Percentiles rank a stretch among this genome's conserved stretches.
phyloP scores from a whole-genome alignment of 2,113 vertebrate genomes.

The Dipodomys stephensi region DNA sequence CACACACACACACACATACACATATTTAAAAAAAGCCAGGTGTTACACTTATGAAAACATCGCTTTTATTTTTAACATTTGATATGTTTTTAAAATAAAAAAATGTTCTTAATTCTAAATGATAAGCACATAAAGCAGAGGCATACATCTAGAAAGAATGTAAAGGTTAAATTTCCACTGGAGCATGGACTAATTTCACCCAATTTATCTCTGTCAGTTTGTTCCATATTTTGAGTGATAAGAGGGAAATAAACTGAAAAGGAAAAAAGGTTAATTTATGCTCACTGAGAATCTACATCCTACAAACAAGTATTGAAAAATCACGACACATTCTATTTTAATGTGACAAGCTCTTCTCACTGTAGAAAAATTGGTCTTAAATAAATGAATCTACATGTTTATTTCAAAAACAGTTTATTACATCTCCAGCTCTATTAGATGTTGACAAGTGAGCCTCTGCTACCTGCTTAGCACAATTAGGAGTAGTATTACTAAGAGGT shows the following conservation, averaged over 20 bases:
- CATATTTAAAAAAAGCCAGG: neutral
- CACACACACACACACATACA: neutral
- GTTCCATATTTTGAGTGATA: slow-evolving; percentile 17
- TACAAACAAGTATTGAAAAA: slow-evolving; percentile 49
- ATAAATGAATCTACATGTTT: slow-evolving; percentile 59
- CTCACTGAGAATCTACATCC: neutral
- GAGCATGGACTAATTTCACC: neutral
- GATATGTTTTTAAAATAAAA: neutral
- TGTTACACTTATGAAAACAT: neutral
- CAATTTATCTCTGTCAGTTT: slow-evolving; percentile 39
- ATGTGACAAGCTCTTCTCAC: slow-evolving; percentile 55
- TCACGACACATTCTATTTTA: slow-evolving; percentile 52
- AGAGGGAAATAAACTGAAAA: slow-evolving; percentile 48
- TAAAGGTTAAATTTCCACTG: slow-evolving; percentile 45
- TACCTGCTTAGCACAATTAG: slow-evolving; percentile 16
- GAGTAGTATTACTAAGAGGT: slow-evolving; percentile 8
- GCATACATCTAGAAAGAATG: neutral
- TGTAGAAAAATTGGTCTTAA: slow-evolving; percentile 52
- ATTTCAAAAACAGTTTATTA: slow-evolving; percentile 45
- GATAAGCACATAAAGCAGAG: slow-evolving; percentile 18
- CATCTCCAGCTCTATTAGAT: slow-evolving; percentile 34
- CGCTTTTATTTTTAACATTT: slow-evolving; percentile 1
- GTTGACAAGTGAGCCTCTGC: slow-evolving; percentile 7
- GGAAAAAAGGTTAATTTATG: slow-evolving; percentile 48
- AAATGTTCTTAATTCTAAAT: slow-evolving; percentile 19